A percentile compares a stretch with the other conserved stretches of the same genome.
Conservation (phyloP, 2,888 invertebrate species). For the Tenthredo livida region DNA sequence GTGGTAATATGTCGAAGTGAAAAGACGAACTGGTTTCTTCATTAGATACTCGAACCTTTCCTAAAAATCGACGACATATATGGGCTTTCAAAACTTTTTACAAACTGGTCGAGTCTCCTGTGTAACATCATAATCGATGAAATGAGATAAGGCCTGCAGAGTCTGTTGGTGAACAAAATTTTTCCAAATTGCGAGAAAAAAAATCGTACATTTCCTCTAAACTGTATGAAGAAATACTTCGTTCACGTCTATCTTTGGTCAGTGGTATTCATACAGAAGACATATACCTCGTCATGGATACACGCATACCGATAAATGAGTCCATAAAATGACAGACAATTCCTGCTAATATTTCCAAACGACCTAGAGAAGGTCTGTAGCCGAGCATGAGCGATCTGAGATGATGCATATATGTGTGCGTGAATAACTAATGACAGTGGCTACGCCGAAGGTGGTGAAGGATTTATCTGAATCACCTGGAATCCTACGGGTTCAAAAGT, state of each 20-base stretch:
- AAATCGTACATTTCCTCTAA: not conserved
- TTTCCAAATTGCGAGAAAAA: not conserved
- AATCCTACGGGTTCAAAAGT: conserved; percentile 39
- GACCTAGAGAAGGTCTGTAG: conserved; percentile 62
- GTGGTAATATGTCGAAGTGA: not conserved
- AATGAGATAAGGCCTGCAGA: not conserved
- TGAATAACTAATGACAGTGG: not conserved
- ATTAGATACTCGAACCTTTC: too few species aligned
- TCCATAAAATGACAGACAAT: conserved; percentile 15
- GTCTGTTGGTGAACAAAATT: not conserved
- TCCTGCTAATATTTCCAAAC: conserved; percentile 51
- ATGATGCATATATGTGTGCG: not conserved
- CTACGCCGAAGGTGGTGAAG: conserved; percentile 1
- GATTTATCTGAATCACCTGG: conserved; percentile 49
- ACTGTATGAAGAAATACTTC: conserved; percentile 8
- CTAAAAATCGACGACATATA: not conserved
- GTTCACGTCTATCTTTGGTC: not conserved
- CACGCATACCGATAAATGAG: not conserved
- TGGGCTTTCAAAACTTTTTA: not conserved
- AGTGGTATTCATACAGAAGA: not conserved
- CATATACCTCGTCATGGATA: not conserved
- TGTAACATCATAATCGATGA: not conserved
- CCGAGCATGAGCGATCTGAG: not conserved
- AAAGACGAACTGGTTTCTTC: not conserved
- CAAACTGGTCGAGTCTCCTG: not conserved